Evolutionary conservation across 2,797 vertebrate genomes (phyloP).

Genomic region (Iguana delicatissima): DNA sequence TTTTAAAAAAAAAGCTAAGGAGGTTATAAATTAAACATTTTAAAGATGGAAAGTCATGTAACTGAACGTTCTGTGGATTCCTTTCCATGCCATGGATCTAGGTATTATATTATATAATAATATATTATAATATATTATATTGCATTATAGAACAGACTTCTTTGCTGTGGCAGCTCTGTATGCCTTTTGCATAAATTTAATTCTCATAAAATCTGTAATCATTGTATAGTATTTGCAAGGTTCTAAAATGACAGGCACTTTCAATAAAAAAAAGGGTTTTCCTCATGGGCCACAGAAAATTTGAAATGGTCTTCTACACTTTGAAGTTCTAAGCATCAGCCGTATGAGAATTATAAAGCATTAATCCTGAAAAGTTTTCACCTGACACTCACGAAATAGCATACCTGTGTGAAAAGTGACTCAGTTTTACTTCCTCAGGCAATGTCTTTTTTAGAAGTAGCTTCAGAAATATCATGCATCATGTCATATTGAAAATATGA

Average conservation of each 20-base stretch:
- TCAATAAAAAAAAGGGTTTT: slow-evolving; percentile 76
- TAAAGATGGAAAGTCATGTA: slow-evolving; percentile 55
- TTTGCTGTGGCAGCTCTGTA: slow-evolving; percentile 70
- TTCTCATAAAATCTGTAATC: slow-evolving; percentile 77
- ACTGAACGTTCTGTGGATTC: slow-evolving; percentile 37
- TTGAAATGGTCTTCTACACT: slow-evolving; percentile 82
- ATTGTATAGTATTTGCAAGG: slow-evolving; percentile 77
- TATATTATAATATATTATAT: too few relatives aligned
- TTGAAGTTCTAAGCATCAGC: slow-evolving; percentile 83
- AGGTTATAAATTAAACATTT: slow-evolving; percentile 47
- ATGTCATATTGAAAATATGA: slow-evolving; percentile 70
- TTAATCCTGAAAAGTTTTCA: slow-evolving; percentile 82
- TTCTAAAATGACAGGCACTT: slow-evolving; percentile 78
- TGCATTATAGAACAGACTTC: slow-evolving; percentile 61
- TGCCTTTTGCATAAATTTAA: slow-evolving; percentile 77
- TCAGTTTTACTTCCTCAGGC: slow-evolving; percentile 78
- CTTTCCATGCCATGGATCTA: slow-evolving; percentile 26
- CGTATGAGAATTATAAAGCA: slow-evolving; percentile 82
- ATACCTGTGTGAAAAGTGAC: slow-evolving; percentile 79
- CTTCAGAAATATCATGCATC: slow-evolving; percentile 78
- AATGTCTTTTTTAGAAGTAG: slow-evolving; percentile 72
- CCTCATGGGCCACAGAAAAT: slow-evolving; percentile 82
- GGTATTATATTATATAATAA: background rate
- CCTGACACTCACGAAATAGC: slow-evolving; percentile 81
- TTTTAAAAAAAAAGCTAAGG: background rate